These are phyloP conservation scores for Apis dorsata DNA, from an alignment of 1,140 invertebrate species.

Conservation along the genomic window DNA sequence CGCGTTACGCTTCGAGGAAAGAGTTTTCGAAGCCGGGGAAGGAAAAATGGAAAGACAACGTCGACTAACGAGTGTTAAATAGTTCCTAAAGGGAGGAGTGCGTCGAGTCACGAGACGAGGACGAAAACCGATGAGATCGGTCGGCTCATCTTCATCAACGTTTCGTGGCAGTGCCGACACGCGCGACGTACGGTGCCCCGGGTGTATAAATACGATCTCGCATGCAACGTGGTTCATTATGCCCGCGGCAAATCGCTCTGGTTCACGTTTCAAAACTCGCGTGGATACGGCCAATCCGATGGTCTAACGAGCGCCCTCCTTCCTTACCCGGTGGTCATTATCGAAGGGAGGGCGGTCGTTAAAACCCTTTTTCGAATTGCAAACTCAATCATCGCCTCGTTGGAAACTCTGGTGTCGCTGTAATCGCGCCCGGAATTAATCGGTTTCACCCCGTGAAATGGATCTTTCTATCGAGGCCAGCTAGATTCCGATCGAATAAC, in stretches of 20 bases:
- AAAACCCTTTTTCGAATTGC: background rate
- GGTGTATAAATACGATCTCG: conserved; percentile 66
- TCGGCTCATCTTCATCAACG: conserved; percentile 58
- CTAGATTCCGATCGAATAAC: no score
- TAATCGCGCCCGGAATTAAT: background rate
- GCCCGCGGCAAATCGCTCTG: conserved; percentile 56
- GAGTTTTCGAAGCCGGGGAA: no score
- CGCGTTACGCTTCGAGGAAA: no score
- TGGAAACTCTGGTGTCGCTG: no score
- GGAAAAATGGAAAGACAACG: no score
- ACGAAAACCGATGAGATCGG: no score
- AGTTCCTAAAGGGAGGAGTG: no score
- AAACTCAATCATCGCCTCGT: background rate
- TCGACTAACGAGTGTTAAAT: no score
- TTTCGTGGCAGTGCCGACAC: conserved; percentile 64
- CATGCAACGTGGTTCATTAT: conserved; percentile 66
- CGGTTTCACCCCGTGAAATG: background rate
- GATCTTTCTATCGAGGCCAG: background rate
- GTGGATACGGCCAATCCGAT: conserved; percentile 52
- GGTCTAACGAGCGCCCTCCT: conserved; percentile 59
- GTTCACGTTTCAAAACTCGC: conserved; percentile 64
- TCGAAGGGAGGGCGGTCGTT: conserved; percentile 7
- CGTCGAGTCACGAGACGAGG: no score
- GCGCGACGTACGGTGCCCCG: conserved; percentile 63
- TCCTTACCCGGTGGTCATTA: conserved; percentile 31